Conservation (phyloP, 2,888 invertebrate genomes). For the Athrips mouffetella region DNA sequence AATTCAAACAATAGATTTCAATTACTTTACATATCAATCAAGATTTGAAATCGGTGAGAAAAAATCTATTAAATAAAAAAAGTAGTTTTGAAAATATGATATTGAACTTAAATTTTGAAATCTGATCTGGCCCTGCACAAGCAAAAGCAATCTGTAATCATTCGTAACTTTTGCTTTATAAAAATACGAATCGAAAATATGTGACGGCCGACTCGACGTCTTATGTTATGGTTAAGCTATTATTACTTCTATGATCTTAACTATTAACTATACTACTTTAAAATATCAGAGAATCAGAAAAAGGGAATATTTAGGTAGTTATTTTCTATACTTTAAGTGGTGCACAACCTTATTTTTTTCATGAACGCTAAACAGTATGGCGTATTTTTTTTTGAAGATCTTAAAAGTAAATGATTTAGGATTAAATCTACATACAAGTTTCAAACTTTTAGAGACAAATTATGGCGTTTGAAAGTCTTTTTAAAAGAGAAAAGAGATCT, state of each 20-base stretch:
- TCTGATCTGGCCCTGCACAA: slow-evolving; percentile 69
- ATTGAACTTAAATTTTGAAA: slow-evolving; percentile 26
- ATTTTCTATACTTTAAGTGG: slow-evolving; percentile 72
- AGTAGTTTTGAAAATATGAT: background rate
- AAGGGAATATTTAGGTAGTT: slow-evolving; percentile 72
- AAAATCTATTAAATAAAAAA: background rate
- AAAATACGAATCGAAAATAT: slow-evolving; percentile 79
- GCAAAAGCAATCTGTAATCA: slow-evolving; percentile 71
- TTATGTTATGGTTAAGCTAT: slow-evolving; percentile 74
- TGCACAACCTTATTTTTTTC: slow-evolving; percentile 78
- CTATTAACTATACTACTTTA: slow-evolving; percentile 71
- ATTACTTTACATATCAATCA: too few relatives aligned
- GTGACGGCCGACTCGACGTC: slow-evolving; percentile 69
- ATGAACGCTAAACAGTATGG: slow-evolving; percentile 74
- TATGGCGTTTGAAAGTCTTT: background rate
- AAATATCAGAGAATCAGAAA: slow-evolving; percentile 78
- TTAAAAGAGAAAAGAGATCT: background rate
- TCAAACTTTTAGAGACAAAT: background rate
- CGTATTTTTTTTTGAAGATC: slow-evolving; percentile 64
- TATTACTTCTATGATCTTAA: slow-evolving; percentile 66
- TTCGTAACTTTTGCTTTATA: slow-evolving; percentile 77
- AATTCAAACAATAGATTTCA: background rate
- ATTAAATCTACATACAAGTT: slow-evolving; percentile 6
- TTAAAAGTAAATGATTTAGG: slow-evolving; percentile 52
- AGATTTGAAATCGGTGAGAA: background rate